Base-by-base conservation (phyloP, 2,113 vertebrate genomes). In the Siniperca chuatsi region DNA sequence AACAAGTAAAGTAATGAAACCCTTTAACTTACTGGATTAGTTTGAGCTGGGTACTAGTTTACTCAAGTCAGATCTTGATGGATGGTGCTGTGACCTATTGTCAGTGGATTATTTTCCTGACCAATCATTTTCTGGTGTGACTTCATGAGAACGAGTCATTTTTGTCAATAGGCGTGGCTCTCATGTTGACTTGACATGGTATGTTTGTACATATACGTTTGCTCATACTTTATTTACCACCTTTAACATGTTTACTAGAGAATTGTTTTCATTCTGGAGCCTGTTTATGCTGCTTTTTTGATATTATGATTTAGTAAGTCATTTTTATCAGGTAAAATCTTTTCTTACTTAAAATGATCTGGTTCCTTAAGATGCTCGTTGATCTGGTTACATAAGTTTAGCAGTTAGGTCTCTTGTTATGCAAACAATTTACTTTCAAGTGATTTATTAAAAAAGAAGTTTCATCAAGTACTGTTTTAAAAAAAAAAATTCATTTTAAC, bases 101-200 rank as follows among this genome's bases (percentile, higher is more conserved):
- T 69, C 37, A 66, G 42, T n/a, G 62, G 70, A 82, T 80, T 78
- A 70, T 79, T 88, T 78, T 67, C 35, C 83, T 69, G 79, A 81
- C 92, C 92, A 94, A 90, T 93, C 90, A 82, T 85, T 92, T 86
- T 66, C 77, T 60, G 29, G 37, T 29, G 37, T 67, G 83, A 84
- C 78, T 87, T 79, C 52, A 70, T 46, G 23, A 72, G 83, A 81
- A 23, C 0, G 8, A 74, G 21, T 79, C 21, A 55, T 80, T 40
- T 84, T 90, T 81, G 54, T 74, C 79, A 79, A 69, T 78, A 72
- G 90, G 81, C 55, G 54, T 70, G 75, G 52, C 46, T 46, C 78
- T 84, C 35, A 33, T 79, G 35, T 58, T 64, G 74, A 13, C 55
- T 62, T 79, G 54, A 66, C 67, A 68, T 13, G 5, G 54, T 29